Evolutionary conservation across 2,113 vertebrate species (phyloP).

Genomic region (Syrrhaptes paradoxus): DNA sequence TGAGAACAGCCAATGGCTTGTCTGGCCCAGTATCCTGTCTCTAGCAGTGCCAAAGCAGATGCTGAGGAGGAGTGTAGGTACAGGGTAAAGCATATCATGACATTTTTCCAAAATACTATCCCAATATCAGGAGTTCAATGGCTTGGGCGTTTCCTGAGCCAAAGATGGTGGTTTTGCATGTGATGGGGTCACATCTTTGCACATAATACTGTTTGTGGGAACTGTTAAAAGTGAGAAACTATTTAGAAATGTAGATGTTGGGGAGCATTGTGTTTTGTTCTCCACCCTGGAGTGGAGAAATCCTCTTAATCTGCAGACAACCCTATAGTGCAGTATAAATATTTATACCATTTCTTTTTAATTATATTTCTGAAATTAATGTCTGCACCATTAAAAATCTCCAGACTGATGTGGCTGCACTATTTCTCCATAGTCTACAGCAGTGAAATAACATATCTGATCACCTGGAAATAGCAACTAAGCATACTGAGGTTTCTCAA

Average conservation of each 20-base stretch:
- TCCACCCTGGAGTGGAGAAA: not conserved
- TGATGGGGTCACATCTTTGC: not conserved
- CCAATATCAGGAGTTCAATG: accelerated
- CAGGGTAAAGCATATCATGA: not conserved
- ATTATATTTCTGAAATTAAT: not conserved
- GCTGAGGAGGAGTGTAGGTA: not conserved
- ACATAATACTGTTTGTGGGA: not conserved
- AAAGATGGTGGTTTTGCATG: not conserved
- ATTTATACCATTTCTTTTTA: not conserved
- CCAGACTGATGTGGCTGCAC: not conserved
- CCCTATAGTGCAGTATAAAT: not conserved
- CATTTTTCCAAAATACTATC: not conserved
- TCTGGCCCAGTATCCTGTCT: not conserved
- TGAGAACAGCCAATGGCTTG: not conserved
- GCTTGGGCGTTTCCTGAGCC: not conserved
- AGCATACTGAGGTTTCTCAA: not conserved
- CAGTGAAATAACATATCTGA: not conserved
- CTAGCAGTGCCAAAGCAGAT: not conserved
- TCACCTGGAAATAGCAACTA: not conserved
- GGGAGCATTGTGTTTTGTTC: not conserved
- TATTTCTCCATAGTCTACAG: not conserved
- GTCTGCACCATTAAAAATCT: not conserved
- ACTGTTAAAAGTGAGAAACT: not conserved
- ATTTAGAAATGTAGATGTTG: not conserved
- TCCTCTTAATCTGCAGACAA: not conserved